These are phyloP conservation scores for Hydrozoanthus gracilis DNA, from an alignment of 92 coral and sea anemone genomes.

Conservation along the genomic window DNA sequence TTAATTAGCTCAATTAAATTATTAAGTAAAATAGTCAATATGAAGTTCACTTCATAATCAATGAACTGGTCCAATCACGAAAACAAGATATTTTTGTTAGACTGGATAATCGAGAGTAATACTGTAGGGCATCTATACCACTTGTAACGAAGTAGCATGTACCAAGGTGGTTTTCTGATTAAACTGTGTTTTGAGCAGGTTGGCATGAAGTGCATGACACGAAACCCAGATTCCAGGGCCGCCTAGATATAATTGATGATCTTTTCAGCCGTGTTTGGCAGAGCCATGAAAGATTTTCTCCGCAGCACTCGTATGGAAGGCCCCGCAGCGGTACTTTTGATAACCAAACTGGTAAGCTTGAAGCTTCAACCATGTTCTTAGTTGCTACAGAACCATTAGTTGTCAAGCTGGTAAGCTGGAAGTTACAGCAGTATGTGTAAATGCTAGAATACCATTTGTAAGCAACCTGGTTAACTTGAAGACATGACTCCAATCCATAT, in stretches of 20 bases:
- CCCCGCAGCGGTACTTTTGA: constrained; percentile 74
- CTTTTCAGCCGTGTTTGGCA: constrained; percentile 92
- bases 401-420: no score
- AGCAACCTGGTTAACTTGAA: no score
- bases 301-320: constrained; percentile 64
- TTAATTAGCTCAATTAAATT: no score
- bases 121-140: not conserved
- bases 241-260: constrained; percentile 84
- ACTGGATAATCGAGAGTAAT: no score
- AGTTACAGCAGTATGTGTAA: no score
- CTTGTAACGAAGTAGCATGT: not conserved
- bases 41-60: no score
- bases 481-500: no score
- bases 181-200: constrained; percentile 50
- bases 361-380: not conserved
- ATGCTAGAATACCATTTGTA: no score
- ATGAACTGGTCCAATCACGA: no score
- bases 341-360: constrained; percentile 56
- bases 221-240: constrained; percentile 96
- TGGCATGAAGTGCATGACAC: constrained; percentile 99
- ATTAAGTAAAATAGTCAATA: no score
- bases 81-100: no score
- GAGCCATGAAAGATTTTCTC: constrained; percentile 84
- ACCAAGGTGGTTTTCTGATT: not conserved
- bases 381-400: not conserved